Base-by-base conservation (phyloP, 2,888 invertebrate genomes). In the Caenorhabditis sp. region DNA sequence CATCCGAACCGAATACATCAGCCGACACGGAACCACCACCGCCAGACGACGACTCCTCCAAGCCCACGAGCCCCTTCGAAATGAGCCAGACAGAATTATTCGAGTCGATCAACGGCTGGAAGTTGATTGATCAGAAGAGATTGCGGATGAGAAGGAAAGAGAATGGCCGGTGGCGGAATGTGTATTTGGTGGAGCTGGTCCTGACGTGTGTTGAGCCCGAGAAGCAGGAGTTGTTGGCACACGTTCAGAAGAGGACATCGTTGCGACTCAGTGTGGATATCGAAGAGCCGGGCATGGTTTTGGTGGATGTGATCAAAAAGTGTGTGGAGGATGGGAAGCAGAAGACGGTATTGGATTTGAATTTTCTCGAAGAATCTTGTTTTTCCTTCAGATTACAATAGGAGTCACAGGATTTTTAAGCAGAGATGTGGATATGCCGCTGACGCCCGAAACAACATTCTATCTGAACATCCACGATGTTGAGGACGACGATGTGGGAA, bases 121-220 rank as follows among this genome's bases (percentile, higher is more conserved):
- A 54, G 35, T 76, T 77, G 51, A 8, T 77, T 8, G 24, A 41
- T n/a, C 51, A 66, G 35, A 31, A 22, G 24, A 58, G 72, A 12
- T 24, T 26, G 22, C n/a, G 76, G 51, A 31, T 58, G 19, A 58
- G 81, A 16, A 26, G 22, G 24, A 82, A 77, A n/a, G 26, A 38
- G 0, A 73, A 64, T 4, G 64, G 24, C 19, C 38, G 47, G 26
- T 81, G 81, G 81, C 74, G 54, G 58, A 81, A 70, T 35, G 63
- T 75, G 14, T 81, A 81, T 35, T 49, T 56, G 47, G 58, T 69
- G 2, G 61, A 69, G 16, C 26, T 81, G 2, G 51, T 35, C 44
- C 47, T 75, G 68, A 69, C 74, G 16, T 54, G 58, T 26, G 31
- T 80, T 8, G 80, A 74, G n/a, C 35, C 61, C n/a, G 51, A 14